Conservation (phyloP, 2,113 vertebrate genomes). For the Ceuthmochares aereus region DNA sequence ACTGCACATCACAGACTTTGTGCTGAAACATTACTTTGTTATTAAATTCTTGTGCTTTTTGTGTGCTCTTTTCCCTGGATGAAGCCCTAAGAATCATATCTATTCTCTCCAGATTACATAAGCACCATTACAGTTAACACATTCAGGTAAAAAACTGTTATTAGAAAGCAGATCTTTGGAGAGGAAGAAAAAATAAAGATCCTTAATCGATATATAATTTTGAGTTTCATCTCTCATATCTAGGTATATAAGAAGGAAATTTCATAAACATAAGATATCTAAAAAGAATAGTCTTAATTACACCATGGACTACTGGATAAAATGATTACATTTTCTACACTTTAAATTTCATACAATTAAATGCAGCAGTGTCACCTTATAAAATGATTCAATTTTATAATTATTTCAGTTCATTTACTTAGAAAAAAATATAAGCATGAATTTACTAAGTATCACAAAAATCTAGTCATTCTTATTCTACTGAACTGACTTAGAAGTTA, state of each 20-base stretch:
- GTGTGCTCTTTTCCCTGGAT: slow-evolving; percentile 50
- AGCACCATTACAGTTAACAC: slow-evolving; percentile 47
- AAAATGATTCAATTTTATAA: slow-evolving; percentile 84
- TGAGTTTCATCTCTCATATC: slow-evolving; percentile 66
- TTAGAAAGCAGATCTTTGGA: slow-evolving; percentile 59
- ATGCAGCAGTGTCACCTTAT: slow-evolving; percentile 77
- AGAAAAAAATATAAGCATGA: slow-evolving; percentile 79
- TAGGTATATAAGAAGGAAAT: slow-evolving; percentile 66
- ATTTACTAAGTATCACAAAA: slow-evolving; percentile 78
- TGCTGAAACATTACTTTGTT: slow-evolving; percentile 73
- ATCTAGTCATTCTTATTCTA: slow-evolving; percentile 73
- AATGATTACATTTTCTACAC: slow-evolving; percentile 81
- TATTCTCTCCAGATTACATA: slow-evolving; percentile 50
- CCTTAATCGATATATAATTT: slow-evolving; percentile 71
- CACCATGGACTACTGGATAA: slow-evolving; percentile 76
- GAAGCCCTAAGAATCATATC: slow-evolving; percentile 43
- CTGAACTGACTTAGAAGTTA: slow-evolving; percentile 74
- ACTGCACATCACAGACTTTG: slow-evolving; percentile 68
- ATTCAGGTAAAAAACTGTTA: neutral
- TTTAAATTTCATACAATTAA: slow-evolving; percentile 83
- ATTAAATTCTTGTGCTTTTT: slow-evolving; percentile 71
- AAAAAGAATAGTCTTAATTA: slow-evolving; percentile 81
- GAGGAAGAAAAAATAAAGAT: slow-evolving; percentile 18
- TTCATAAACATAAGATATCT: slow-evolving; percentile 74
- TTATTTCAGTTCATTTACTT: slow-evolving; percentile 84